Evolutionary conservation across 2,888 invertebrate species (phyloP), one percentile per base, ranked within the genome.

Genomic region (Shargacucullia verbasci): DNA sequence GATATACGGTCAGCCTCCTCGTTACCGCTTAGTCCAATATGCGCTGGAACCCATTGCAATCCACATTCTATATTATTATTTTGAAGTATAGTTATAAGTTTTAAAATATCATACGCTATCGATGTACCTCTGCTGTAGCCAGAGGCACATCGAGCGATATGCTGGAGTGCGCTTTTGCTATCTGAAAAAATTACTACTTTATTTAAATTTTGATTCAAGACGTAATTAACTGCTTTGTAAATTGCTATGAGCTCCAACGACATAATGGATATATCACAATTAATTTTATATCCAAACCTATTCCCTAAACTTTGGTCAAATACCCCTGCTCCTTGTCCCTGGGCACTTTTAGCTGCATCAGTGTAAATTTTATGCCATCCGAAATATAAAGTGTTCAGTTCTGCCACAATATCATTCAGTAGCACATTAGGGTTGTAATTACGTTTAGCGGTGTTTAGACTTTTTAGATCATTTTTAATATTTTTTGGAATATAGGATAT

Each of bases 231-330:
- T 29, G 54, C 39, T 25, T 54, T 10, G 8, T 11, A 39, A 27
- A 52, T 52, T 44, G 52, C 52, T 11, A 52, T 38, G 43, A 52
- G 52, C 29, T 52, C 52, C 48, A 48, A 29, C 15, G 48, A 38
- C 39, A 39, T 38, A n/a, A 48, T 48, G 27, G 48, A 48, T 31
- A 48, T 14, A 40, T 49, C 13, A 41, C 40, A 49, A 13, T 33
- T 49, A 10, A 49, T 41, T 27, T 35, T 40, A 34, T n/a, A n/a
- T n/a, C n/a, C n/a, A 13, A 33, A 25, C 9, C 8, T 40, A 2
- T 27, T 13, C 9, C 33, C 12, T 40, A 11, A 25, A 25, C 1
- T 40, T 8, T 41, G 34, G 33, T 37, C 29, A 29, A n/a, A 37
- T 10, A 37, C 37, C 12, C 14, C 52, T n/a, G 43, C 43, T n/a